phyloP scores from a whole-genome alignment of 2,888 invertebrate genomes.

The Tholera decimalis region DNA sequence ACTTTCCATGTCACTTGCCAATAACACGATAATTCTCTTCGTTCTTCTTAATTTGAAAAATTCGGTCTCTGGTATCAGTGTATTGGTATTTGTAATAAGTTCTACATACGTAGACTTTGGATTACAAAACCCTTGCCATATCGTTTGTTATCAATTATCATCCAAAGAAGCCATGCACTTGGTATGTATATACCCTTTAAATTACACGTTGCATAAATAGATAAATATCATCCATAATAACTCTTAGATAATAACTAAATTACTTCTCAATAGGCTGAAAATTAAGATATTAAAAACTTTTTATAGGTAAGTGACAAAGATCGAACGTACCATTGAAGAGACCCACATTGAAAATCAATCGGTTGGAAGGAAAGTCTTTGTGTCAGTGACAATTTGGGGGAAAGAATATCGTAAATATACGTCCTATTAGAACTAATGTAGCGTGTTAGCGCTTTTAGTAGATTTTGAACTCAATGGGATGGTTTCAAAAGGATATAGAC shows the following conservation, averaged over 20 bases:
- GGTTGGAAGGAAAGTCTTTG: slow-evolving; percentile 70
- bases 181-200: no score
- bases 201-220: no score
- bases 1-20: no score
- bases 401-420: slow-evolving; percentile 26
- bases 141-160: no score
- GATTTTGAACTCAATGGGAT: neutral
- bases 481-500: neutral
- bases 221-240: no score
- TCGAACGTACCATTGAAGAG: slow-evolving; percentile 57
- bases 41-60: no score
- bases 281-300: slow-evolving; percentile 31
- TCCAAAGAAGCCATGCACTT: no score
- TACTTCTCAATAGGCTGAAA: slow-evolving; percentile 14
- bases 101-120: no score
- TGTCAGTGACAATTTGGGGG: slow-evolving; percentile 50
- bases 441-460: neutral
- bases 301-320: slow-evolving; percentile 43
- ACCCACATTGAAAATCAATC: slow-evolving; percentile 69
- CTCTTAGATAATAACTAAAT: neutral
- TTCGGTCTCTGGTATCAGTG: no score
- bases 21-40: no score
- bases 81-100: no score
- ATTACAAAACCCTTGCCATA: no score
- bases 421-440: slow-evolving; percentile 24